Conservation (phyloP, 2,888 invertebrate genomes). For the Machimus atricapillus region DNA sequence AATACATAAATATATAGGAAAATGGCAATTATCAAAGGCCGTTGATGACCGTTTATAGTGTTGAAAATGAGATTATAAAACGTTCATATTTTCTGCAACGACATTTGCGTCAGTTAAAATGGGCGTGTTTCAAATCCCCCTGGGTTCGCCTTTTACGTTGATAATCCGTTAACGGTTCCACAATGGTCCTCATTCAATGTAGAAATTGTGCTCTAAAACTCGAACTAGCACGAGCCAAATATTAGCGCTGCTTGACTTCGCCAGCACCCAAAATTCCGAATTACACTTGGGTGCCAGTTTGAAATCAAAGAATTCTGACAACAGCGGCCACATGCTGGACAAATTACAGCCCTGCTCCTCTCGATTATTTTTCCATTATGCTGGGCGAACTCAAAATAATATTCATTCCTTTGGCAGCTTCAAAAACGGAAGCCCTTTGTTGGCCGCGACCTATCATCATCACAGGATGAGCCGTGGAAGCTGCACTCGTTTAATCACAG, state of each 20-base stretch:
- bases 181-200: neutral
- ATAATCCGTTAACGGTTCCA: slow-evolving; percentile 18
- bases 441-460: slow-evolving; percentile 20
- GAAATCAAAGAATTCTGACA: neutral
- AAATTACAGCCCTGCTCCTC: slow-evolving; percentile 8
- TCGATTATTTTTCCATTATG: slow-evolving; percentile 10
- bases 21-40: too few relatives aligned
- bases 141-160: neutral
- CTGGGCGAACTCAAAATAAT: neutral
- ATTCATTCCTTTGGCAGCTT: neutral
- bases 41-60: neutral
- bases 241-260: slow-evolving; percentile 16
- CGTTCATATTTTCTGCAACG: neutral
- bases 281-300: slow-evolving; percentile 3
- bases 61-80: neutral
- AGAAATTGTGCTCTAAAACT: neutral
- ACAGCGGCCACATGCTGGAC: slow-evolving; percentile 18
- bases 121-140: neutral
- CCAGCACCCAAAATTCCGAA: slow-evolving; percentile 13
- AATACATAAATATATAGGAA: too few relatives aligned
- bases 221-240: neutral
- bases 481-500: slow-evolving; percentile 3
- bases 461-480: slow-evolving; percentile 7
- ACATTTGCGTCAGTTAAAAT: neutral
- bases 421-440: neutral